Base-by-base conservation (phyloP, 2,113 vertebrate species). In the Anguilla japonica region DNA sequence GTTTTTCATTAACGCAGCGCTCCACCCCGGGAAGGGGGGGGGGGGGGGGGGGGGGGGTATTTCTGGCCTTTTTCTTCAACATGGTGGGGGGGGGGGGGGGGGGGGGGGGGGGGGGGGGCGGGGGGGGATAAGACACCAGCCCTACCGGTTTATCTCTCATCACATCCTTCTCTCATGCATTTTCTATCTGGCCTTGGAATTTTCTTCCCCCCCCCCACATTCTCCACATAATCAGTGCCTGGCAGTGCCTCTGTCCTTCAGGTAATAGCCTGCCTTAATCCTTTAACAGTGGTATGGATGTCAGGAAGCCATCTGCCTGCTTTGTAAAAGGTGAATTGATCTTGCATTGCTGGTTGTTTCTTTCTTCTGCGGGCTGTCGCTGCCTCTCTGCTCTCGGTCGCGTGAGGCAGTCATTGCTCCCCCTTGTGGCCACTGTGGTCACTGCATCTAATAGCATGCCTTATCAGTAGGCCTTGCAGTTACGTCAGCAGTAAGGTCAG, bases 1-100 rank as follows among this genome's bases (percentile, higher is more conserved):
- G 81, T 90, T 92, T 94, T 96, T 89, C 92, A 88, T 93, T 93
- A 93, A 57, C 91, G 90, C 79, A 83, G 90, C 92, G 92, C 94
- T 91, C 83, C 57, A 34, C 83, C 63, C 40, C 1, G 34, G 34
- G 34, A 26, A 14, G 46, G 29, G n/a, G 39, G 26, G 5, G 50
- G 41, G 43, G 53, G 82, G 41, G 0, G 20, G 81, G 34, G 34
- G 7, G 79, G n/a, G 50, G 22, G 34, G 8, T 26, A 41, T 29
- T 39, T 0, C 46, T 34, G 80, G 41, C 50, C 82, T 40, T 53
- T 18, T 75, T 60, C 71, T 39, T 43, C 26, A 18, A 6, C 50
- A 1, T 18, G 16, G 15, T 3, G 22, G 11, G 39, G 80, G 22
- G 15, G 39, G 18, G 79, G 15, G 11, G 41, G 3, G 15, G 34